Percentiles rank a stretch among this genome's conserved stretches.
Conservation (phyloP, 2,888 invertebrate genomes). For the Nomada hirtipes region DNA sequence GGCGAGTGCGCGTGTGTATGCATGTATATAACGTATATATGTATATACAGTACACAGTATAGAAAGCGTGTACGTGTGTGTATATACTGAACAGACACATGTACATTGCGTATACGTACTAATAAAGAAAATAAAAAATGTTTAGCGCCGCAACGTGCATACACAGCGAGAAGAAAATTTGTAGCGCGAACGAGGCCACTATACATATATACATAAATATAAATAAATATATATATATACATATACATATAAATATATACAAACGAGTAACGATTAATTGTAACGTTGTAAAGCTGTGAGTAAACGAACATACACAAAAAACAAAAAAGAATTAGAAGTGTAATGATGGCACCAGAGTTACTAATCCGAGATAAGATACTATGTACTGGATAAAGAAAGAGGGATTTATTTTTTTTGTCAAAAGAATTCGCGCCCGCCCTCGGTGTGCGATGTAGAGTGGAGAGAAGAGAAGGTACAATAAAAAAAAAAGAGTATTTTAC, state of each 20-base stretch:
- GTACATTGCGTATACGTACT: slow-evolving; percentile 66
- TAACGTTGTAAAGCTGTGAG: slow-evolving; percentile 63
- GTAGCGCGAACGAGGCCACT: slow-evolving; percentile 58
- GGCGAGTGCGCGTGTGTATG: slow-evolving; percentile 43
- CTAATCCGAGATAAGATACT: slow-evolving; percentile 41
- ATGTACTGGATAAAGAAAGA: slow-evolving; percentile 21
- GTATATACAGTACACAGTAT: slow-evolving; percentile 21
- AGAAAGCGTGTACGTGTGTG: slow-evolving; percentile 31
- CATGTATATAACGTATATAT: slow-evolving; percentile 53
- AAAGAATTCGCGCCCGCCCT: slow-evolving; percentile 22
- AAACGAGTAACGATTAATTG: slow-evolving; percentile 51
- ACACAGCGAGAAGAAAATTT: slow-evolving; percentile 47
- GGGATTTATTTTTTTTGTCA: slow-evolving; percentile 58
- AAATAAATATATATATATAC: slow-evolving; percentile 48
- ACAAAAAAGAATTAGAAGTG: slow-evolving; percentile 25
- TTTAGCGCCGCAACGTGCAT: slow-evolving; percentile 55
- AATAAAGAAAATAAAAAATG: slow-evolving; percentile 40
- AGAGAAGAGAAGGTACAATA: not conserved
- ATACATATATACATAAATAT: slow-evolving; percentile 63
- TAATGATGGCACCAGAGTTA: slow-evolving; percentile 54
- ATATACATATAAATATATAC: slow-evolving; percentile 48
- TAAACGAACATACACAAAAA: slow-evolving; percentile 28
- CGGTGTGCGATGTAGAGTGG: not conserved
- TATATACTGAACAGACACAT: slow-evolving; percentile 45
- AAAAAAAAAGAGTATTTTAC: slow-evolving; percentile 50